These are phyloP conservation scores for Podarcis lilfordi DNA, from an alignment of 2,797 vertebrate genomes.

Conservation along the genomic window DNA sequence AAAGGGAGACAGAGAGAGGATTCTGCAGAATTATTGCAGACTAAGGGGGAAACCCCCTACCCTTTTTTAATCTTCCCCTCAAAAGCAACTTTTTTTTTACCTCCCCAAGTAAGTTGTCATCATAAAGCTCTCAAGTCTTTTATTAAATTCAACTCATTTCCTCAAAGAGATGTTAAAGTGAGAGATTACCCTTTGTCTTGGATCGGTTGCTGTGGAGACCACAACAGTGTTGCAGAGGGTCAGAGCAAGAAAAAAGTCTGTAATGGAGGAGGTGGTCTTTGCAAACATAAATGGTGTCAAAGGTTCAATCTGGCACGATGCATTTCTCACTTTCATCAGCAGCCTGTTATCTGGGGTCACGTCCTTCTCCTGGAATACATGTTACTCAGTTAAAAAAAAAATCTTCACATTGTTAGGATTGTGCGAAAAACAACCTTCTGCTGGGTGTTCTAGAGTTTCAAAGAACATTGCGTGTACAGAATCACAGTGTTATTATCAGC, in stretches of 20 bases:
- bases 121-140: background rate
- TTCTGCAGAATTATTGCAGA: background rate
- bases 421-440: background rate
- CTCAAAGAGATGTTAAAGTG: background rate
- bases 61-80: background rate
- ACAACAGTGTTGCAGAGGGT: conserved; percentile 96
- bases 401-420: background rate
- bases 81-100: background rate
- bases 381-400: conserved; percentile 26
- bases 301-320: conserved; percentile 74
- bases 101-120: conserved; percentile 12
- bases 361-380: conserved; percentile 88
- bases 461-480: background rate
- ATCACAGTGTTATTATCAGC: background rate
- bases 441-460: background rate
- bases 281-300: conserved; percentile 52
- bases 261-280: conserved; percentile 72
- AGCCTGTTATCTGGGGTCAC: conserved; percentile 90
- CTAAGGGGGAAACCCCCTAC: background rate
- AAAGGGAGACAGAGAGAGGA: background rate
- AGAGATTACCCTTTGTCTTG: conserved; percentile 87
- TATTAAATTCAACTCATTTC: background rate
- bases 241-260: conserved; percentile 94
- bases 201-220: conserved; percentile 90
- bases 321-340: conserved; percentile 81